Evolutionary conservation across 2,113 vertebrate species (phyloP), one percentile per base, ranked within the genome.

Genomic region (Silurus asotus): DNA sequence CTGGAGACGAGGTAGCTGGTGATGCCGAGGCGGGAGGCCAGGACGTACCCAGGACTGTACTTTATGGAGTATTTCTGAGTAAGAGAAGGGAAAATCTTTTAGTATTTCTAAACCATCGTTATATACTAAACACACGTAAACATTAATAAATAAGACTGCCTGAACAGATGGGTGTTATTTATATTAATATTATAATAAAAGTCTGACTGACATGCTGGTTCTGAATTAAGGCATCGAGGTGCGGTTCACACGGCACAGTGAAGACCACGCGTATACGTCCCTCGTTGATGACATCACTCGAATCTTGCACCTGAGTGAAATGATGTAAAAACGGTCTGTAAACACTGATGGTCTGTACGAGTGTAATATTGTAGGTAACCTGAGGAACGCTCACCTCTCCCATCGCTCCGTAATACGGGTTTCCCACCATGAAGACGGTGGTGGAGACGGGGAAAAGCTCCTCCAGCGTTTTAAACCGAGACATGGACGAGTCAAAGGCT

Each of bases 1-100:
- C 98, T 97, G 91, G 98, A 99, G 88, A 99, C 98, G 88, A 99
- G 97, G 94, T 99, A 98, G 93, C 96, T 95, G 93, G 95, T 98
- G 91, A 99, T 91, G 92, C 97, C 97, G 67, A 99, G 97, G 79
- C 96, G 98, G 89, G 96, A 97, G 56, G 98, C 98, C 94, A 99
- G 95, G 81, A 99, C 78, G 85, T 99, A 99, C 15, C 97, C 97
- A 23, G 98, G 98, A 90, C 96, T 96, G 94, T 99, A 99, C 93
- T 96, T 98, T 94, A 99, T 96, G 72, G 96, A 96, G 93, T 98
- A 99, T 95, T 97, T 99, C 98, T 99, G 92, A 78, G 94, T 92
- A 56, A 84, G 11, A 76, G 10, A 0, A 76, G 49, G 0, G 74
- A 10, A 19, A 25, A 53, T 8, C 5, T 23, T 58, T 59, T 10